Evolutionary conservation across 1,140 invertebrate genomes (phyloP).

Genomic region (Aradophagus sp.): DNA sequence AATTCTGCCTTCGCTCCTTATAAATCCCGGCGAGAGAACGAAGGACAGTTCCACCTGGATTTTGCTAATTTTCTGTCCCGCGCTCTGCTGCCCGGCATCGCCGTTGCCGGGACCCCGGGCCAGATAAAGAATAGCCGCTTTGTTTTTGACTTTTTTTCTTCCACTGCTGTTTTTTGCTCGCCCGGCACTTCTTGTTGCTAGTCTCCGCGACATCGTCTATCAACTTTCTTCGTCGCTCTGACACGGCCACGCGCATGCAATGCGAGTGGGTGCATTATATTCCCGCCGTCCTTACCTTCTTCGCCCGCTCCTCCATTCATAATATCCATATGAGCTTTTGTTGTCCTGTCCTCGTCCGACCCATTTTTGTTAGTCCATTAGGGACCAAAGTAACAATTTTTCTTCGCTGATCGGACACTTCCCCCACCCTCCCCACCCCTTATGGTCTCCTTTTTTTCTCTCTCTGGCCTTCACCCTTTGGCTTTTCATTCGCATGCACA

Average conservation of each 20-base stretch:
- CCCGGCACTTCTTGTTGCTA: slow-evolving; percentile 17
- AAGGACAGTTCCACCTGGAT: slow-evolving; percentile 71
- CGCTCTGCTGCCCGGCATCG: too few species aligned
- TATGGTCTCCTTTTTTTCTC: too few species aligned
- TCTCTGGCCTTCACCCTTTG: too few species aligned
- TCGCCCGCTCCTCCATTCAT: slow-evolving; percentile 69
- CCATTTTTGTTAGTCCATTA: slow-evolving; percentile 69
- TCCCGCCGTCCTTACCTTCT: slow-evolving; percentile 68
- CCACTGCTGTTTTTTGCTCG: neutral
- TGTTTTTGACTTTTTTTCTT: slow-evolving; percentile 20
- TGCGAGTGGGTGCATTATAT: slow-evolving; percentile 71
- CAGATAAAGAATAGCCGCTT: slow-evolving; percentile 60
- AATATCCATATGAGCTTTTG: slow-evolving; percentile 70
- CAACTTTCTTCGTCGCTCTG: slow-evolving; percentile 32
- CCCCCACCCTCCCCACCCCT: neutral
- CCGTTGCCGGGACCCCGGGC: slow-evolving; percentile 49
- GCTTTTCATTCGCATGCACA: slow-evolving; percentile 6
- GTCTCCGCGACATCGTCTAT: slow-evolving; percentile 37
- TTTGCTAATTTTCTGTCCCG: slow-evolving; percentile 74
- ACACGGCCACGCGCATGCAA: slow-evolving; percentile 51
- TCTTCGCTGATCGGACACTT: slow-evolving; percentile 42
- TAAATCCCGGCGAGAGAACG: slow-evolving; percentile 68
- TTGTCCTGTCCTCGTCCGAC: slow-evolving; percentile 66
- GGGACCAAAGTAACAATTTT: slow-evolving; percentile 73
- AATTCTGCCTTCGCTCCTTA: slow-evolving; percentile 73